Evolutionary conservation across 2,797 vertebrate genomes (phyloP).

Genomic region (Pachyuromys duprasi): DNA sequence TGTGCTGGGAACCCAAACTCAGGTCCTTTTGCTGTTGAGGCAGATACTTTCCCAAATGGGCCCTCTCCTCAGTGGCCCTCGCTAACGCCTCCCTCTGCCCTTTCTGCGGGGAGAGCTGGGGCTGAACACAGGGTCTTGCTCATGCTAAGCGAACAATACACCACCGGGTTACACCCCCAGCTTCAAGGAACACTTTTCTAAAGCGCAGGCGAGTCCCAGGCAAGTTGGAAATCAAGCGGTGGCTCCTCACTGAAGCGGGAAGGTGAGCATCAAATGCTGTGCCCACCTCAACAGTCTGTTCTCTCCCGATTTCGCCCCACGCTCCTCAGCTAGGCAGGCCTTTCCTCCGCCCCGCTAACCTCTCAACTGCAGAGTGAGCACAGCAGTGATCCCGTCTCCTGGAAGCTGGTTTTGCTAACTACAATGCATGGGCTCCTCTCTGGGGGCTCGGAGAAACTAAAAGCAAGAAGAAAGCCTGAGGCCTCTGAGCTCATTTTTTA

Average conservation of each 20-base stretch:
- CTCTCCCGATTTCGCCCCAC: background rate
- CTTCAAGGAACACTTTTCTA: background rate
- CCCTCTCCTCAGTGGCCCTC: background rate
- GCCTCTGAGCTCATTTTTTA: background rate
- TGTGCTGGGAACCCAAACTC: background rate
- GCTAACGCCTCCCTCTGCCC: too few species aligned
- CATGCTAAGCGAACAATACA: background rate
- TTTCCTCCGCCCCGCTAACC: background rate
- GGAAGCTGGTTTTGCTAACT: background rate
- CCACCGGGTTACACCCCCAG: background rate
- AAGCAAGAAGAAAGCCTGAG: background rate
- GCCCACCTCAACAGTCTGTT: background rate
- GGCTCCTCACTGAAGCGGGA: background rate
- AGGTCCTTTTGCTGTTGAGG: background rate
- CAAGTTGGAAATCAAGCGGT: background rate
- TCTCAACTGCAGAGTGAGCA: background rate
- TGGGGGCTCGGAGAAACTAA: background rate
- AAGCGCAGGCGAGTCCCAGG: background rate
- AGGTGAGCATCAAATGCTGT: accelerated
- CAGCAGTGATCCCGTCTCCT: too few species aligned
- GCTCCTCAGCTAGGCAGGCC: background rate
- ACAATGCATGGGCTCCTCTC: background rate
- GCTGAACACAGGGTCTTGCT: background rate
- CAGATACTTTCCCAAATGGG: background rate
- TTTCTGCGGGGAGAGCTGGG: accelerated